A percentile compares a stretch with the other conserved stretches of the same genome.
Evolutionary conservation across 2,888 invertebrate genomes (phyloP).

Genomic region (Nephrotoma flavescens): DNA sequence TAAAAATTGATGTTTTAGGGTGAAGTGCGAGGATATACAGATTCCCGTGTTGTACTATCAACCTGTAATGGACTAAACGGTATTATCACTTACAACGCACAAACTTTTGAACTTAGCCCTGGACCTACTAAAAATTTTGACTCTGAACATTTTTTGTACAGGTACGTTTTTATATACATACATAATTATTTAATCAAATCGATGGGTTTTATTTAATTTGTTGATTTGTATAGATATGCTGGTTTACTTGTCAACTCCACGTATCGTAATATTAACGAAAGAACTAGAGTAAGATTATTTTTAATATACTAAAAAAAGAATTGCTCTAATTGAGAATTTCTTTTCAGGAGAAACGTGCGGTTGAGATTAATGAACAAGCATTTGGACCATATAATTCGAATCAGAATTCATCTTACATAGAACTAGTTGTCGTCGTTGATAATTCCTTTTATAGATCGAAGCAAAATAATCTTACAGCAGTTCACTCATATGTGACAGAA

Average conservation of each 20-base stretch:
- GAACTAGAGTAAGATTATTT: too few relatives aligned
- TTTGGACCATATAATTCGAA: conserved; percentile 79
- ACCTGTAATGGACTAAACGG: conserved; percentile 67
- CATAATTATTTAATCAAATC: too few relatives aligned
- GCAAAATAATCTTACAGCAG: conserved; percentile 53
- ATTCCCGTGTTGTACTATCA: conserved; percentile 72
- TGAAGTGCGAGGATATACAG: conserved; percentile 46
- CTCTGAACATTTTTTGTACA: conserved; percentile 28
- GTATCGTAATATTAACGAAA: too few relatives aligned
- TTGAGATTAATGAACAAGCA: conserved; percentile 25
- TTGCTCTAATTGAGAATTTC: too few relatives aligned
- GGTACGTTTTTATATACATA: conserved; percentile 17
- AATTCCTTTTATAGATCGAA: conserved; percentile 69
- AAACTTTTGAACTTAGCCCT: conserved; percentile 52
- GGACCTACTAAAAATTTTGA: conserved; percentile 23
- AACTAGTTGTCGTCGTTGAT: conserved; percentile 83
- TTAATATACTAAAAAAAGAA: too few relatives aligned
- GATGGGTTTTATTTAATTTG: too few relatives aligned
- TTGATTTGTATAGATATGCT: too few relatives aligned
- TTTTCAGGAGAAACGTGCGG: too few relatives aligned
- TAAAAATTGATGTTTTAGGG: conserved; percentile 32
- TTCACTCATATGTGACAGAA: conserved; percentile 75
- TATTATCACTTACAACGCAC: conserved; percentile 60
- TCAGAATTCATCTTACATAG: conserved; percentile 72
- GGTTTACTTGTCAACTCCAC: too few relatives aligned